These are phyloP conservation scores for Ashinkailepas kermadecensis DNA, from an alignment of 2,888 invertebrate genomes.

Conservation along the genomic window DNA sequence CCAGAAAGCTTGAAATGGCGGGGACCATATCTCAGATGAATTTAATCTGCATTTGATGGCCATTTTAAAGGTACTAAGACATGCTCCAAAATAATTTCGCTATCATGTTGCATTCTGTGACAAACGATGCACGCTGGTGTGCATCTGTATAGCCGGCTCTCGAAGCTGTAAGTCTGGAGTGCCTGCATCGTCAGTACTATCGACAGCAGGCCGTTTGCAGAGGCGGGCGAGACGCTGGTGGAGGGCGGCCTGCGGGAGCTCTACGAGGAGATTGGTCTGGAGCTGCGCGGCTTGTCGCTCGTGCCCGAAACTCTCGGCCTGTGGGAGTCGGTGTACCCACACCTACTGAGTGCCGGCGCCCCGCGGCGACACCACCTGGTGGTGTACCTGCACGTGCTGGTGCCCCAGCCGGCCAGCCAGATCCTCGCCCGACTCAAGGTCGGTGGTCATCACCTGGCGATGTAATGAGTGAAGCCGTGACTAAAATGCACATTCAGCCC, in stretches of 20 bases:
- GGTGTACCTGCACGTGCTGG: conserved; percentile 40
- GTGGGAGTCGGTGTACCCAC: conserved; percentile 44
- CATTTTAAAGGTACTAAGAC: no score
- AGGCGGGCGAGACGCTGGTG: conserved; percentile 38
- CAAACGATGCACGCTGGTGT: no score
- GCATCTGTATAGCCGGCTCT: no score
- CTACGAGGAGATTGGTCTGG: conserved; percentile 43
- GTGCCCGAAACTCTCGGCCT: conserved; percentile 33
- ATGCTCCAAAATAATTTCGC: no score
- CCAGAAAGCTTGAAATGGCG: no score
- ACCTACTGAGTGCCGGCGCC: conserved; percentile 40
- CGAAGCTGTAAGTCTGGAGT: no score
- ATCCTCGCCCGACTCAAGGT: neutral
- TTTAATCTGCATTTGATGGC: no score
- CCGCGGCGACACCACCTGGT: conserved; percentile 45
- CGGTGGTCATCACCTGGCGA: neutral
- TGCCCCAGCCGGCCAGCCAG: conserved; percentile 3
- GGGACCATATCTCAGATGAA: no score
- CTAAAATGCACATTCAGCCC: no score
- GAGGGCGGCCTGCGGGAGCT: conserved; percentile 43
- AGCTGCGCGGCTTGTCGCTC: conserved; percentile 23
- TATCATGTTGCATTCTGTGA: no score
- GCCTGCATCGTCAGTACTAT: no score
- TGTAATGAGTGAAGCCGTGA: no score
- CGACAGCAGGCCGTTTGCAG: conserved; percentile 28